phyloP scores from a whole-genome alignment of 53 echinoderm and acorn worm species.

The Luidia sarsii region DNA sequence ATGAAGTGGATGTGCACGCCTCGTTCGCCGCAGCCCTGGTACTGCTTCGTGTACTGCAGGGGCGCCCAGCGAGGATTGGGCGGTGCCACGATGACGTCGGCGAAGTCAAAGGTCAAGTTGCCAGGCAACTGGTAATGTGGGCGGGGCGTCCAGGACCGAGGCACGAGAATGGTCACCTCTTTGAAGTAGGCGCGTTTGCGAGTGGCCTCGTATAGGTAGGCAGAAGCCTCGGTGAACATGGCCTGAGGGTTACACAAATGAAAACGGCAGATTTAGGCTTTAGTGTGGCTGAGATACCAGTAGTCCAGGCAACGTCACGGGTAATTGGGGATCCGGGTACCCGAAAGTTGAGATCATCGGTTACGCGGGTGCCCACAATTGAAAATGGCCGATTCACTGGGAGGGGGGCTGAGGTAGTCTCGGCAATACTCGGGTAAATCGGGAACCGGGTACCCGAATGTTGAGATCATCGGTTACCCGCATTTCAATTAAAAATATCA shows the following conservation, averaged over 20 bases:
- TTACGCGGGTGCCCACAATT: too few species aligned
- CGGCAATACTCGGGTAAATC: neutral
- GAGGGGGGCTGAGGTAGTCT: neutral
- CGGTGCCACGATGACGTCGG: conserved; percentile 75
- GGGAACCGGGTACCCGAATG: too few species aligned
- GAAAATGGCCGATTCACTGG: neutral
- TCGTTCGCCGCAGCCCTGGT: conserved; percentile 74
- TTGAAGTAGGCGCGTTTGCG: conserved; percentile 60
- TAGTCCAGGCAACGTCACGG: neutral
- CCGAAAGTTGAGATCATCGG: too few species aligned
- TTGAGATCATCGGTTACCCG: too few species aligned
- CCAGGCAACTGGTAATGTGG: conserved; percentile 52
- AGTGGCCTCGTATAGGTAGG: conserved; percentile 72
- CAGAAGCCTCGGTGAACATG: conserved; percentile 70
- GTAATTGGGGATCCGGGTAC: too few species aligned
- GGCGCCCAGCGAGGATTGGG: conserved; percentile 67
- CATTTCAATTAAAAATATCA: too few species aligned
- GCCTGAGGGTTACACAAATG: conserved; percentile 40
- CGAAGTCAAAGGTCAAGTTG: conserved; percentile 66
- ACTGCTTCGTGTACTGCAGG: conserved; percentile 74
- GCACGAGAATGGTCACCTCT: conserved; percentile 72
- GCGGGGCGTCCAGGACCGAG: conserved; percentile 55
- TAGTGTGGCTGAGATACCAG: neutral
- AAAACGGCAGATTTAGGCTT: neutral
- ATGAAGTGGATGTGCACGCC: conserved; percentile 73